These are phyloP conservation scores for Nebria brevicollis DNA, from an alignment of 2,888 invertebrate genomes.

Conservation along the genomic window DNA sequence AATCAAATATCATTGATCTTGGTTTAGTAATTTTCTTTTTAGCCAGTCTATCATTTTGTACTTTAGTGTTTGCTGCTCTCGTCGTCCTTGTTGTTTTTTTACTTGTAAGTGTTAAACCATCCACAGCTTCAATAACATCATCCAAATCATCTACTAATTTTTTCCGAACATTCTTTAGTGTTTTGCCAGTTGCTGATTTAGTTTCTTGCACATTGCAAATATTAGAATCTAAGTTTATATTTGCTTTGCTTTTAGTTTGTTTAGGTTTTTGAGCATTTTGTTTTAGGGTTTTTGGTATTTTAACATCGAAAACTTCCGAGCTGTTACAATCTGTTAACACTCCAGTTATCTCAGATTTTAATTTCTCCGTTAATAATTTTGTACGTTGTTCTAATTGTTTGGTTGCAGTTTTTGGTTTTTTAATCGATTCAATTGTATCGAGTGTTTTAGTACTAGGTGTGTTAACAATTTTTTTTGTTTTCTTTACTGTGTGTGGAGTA, in stretches of 20 bases:
- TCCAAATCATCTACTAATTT: conserved; percentile 29
- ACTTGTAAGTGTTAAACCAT: conserved; percentile 19
- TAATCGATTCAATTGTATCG: neutral
- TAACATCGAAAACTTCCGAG: neutral
- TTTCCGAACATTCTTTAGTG: neutral
- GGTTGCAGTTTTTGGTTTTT: neutral
- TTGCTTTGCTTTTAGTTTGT: neutral
- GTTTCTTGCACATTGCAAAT: too few species aligned
- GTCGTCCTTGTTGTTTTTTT: neutral
- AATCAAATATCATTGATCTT: neutral
- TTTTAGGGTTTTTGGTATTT: conserved; percentile 9
- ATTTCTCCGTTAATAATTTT: conserved; percentile 47
- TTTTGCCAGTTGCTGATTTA: too few species aligned
- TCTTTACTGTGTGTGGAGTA: conserved; percentile 47
- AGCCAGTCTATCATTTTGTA: neutral
- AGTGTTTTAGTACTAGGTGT: neutral
- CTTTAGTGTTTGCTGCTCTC: neutral
- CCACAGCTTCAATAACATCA: conserved; percentile 27
- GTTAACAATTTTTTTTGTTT: conserved; percentile 24
- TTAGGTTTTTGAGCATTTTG: conserved; percentile 5
- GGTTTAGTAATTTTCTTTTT: neutral
- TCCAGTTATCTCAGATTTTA: conserved; percentile 35
- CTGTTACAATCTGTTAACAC: conserved; percentile 19
- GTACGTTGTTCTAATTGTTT: conserved; percentile 37
- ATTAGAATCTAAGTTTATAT: too few species aligned